Conservation (phyloP, 2,888 invertebrate genomes). For the Leucoma salicis region DNA sequence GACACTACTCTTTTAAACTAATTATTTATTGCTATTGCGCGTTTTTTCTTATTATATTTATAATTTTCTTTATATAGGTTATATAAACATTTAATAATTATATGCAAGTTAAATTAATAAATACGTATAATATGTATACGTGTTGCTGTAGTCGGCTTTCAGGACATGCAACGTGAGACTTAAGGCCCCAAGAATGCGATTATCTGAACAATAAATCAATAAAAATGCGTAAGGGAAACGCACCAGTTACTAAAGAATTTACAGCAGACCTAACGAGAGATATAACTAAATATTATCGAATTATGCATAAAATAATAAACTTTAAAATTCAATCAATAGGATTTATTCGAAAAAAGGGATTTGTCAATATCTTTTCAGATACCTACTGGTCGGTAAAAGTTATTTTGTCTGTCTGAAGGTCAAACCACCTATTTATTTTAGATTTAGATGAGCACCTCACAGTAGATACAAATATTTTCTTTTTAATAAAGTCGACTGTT, state of each 20-base stretch:
- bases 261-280: constrained; percentile 2
- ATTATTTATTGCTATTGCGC: constrained; percentile 11
- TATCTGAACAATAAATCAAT: constrained; percentile 10
- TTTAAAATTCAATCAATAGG: too few species aligned
- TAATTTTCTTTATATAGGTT: neutral
- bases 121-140: neutral
- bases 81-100: neutral
- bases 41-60: constrained; percentile 3
- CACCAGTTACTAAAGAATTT: constrained; percentile 3
- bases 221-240: neutral
- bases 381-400: too few species aligned
- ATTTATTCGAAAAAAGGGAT: too few species aligned
- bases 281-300: neutral
- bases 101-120: constrained; percentile 7
- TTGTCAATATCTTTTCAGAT: too few species aligned
- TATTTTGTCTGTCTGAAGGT: too few species aligned
- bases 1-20: constrained; percentile 9
- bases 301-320: too few species aligned
- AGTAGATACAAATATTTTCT: too few species aligned
- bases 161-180: constrained; percentile 34
- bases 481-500: too few species aligned
- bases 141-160: constrained; percentile 7
- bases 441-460: too few species aligned
- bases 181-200: constrained; percentile 39
- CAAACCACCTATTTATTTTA: too few species aligned